phyloP scores from a whole-genome alignment of 92 coral and sea anemone genomes.

The Scolanthus callimorphus region DNA sequence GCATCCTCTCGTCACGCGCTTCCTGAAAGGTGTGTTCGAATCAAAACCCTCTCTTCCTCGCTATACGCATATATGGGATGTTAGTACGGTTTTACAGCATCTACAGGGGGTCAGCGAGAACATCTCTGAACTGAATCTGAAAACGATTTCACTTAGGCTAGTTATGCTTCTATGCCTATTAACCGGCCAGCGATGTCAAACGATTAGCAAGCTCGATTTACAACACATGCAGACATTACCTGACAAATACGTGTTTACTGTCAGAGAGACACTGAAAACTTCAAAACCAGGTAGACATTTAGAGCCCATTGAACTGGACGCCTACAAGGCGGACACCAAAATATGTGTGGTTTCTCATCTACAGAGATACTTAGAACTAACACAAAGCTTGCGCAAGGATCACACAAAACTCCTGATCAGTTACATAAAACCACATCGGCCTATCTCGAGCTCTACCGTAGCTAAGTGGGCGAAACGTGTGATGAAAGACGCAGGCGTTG shows the following conservation, averaged over 20 bases:
- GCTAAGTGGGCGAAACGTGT: constrained; percentile 1
- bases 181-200: not conserved
- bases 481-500: constrained; percentile 31
- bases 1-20: no score
- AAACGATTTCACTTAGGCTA: no score
- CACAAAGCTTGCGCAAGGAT: not conserved
- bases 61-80: not conserved
- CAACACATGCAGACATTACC: not conserved
- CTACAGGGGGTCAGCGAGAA: no score
- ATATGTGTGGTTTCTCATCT: not conserved
- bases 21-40: no score
- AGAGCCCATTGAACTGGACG: not conserved
- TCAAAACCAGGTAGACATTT: constrained; percentile 6
- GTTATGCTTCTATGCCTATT: no score
- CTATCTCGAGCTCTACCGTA: constrained; percentile 1
- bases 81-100: not conserved
- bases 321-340: not conserved
- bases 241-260: not conserved
- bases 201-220: not conserved
- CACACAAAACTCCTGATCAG: constrained; percentile 7
- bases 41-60: not conserved
- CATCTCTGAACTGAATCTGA: no score
- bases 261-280: not conserved
- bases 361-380: not conserved
- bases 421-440: constrained; percentile 37